phyloP scores from a whole-genome alignment of 2,113 vertebrate genomes.

The Pollimyrus isidori region DNA sequence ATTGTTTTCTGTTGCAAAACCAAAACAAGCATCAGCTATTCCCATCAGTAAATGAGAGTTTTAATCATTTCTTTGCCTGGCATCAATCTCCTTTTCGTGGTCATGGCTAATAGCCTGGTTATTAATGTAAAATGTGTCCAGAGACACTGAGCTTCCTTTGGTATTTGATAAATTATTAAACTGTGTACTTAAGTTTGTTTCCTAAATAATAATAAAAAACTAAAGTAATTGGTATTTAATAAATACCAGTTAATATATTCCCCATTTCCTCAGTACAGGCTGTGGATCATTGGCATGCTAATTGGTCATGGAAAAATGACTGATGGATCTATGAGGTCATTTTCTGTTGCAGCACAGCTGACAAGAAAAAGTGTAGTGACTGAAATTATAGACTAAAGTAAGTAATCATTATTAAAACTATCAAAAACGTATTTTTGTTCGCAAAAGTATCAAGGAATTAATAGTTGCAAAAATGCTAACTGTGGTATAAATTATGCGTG shows the following conservation, averaged over 20 bases:
- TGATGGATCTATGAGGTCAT: neutral
- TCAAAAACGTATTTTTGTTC: neutral
- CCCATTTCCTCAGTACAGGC: neutral
- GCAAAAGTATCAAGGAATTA: neutral
- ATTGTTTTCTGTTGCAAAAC: constrained; percentile 20
- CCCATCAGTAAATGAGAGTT: neutral
- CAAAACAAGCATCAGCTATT: neutral
- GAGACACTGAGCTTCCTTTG: neutral
- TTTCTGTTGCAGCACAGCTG: neutral
- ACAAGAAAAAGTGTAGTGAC: neutral
- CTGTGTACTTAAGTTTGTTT: neutral
- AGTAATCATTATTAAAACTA: neutral
- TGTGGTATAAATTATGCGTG: neutral
- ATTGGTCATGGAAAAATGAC: neutral
- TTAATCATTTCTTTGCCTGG: neutral
- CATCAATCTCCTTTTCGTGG: neutral
- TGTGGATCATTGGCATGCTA: neutral
- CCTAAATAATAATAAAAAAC: neutral
- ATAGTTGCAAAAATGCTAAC: neutral
- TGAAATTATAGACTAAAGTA: neutral
- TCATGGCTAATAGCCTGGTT: neutral
- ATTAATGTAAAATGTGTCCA: neutral
- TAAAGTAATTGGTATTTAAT: neutral
- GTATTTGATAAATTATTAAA: neutral
- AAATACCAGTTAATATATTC: neutral